Percentiles rank a stretch among this genome's conserved stretches.
Evolutionary conservation across 2,113 vertebrate genomes (phyloP).

Genomic region (Pangasianodon gigas): DNA sequence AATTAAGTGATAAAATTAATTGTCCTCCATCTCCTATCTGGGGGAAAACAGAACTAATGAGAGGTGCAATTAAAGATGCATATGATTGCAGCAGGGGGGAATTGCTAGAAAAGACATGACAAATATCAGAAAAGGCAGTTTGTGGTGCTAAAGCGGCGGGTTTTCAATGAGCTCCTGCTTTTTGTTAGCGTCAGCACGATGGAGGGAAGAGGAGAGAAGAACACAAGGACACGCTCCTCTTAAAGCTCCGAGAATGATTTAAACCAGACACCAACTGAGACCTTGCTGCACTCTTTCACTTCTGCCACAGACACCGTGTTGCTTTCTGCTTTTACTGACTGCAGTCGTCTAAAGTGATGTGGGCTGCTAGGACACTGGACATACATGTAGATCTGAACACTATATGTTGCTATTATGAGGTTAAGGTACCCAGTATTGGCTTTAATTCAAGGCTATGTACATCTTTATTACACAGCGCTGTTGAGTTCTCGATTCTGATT

Average conservation of each 20-base stretch:
- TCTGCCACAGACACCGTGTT: neutral
- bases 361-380: neutral
- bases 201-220: conserved; percentile 17
- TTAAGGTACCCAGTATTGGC: neutral
- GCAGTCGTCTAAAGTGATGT: neutral
- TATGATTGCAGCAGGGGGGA: conserved; percentile 74
- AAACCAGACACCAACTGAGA: neutral
- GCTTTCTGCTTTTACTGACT: neutral
- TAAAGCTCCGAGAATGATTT: conserved; percentile 30
- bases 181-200: conserved; percentile 57
- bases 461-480: neutral
- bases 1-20: conserved; percentile 85
- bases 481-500: neutral
- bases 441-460: conserved; percentile 14
- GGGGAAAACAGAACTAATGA: conserved; percentile 81
- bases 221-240: conserved; percentile 35
- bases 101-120: conserved; percentile 58
- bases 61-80: conserved; percentile 81
- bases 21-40: conserved; percentile 72
- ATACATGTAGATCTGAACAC: neutral
- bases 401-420: neutral
- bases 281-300: neutral
- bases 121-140: conserved; percentile 67
- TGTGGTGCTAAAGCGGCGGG: conserved; percentile 59
- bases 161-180: conserved; percentile 1